phyloP scores from a whole-genome alignment of 2,113 vertebrate species.

The Pituophis catenifer region DNA sequence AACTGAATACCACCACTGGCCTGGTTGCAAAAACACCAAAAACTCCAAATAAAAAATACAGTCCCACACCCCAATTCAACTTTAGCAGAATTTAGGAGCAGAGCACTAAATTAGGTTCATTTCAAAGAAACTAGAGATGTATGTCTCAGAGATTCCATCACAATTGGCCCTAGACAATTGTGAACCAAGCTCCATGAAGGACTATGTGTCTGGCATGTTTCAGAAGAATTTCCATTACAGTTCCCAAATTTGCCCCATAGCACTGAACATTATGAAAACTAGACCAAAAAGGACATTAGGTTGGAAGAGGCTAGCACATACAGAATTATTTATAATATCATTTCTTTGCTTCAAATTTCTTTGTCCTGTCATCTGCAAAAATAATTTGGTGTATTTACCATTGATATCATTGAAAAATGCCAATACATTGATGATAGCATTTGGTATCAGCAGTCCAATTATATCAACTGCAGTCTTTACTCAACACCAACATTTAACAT shows the following conservation, averaged over 20 bases:
- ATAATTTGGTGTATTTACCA: not conserved
- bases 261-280: not conserved
- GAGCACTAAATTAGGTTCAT: not conserved
- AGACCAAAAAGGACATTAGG: not conserved
- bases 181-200: not conserved
- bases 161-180: not conserved
- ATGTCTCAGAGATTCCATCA: not conserved
- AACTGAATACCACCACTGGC: too few relatives aligned
- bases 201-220: not conserved
- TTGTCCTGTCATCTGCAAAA: not conserved
- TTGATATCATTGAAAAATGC: not conserved
- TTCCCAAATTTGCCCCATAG: not conserved
- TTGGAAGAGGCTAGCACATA: too few relatives aligned
- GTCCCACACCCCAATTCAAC: not conserved
- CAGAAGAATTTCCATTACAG: not conserved
- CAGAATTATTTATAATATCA: not conserved
- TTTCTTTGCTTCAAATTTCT: not conserved
- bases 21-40: not conserved
- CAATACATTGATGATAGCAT: not conserved
- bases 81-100: not conserved
- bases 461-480: not conserved
- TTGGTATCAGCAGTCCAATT: not conserved
- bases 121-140: not conserved
- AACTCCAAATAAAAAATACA: not conserved
- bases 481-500: not conserved